These are phyloP conservation scores for Psilanteris sp. DNA, from an alignment of 1,140 invertebrate genomes.

Conservation along the genomic window DNA sequence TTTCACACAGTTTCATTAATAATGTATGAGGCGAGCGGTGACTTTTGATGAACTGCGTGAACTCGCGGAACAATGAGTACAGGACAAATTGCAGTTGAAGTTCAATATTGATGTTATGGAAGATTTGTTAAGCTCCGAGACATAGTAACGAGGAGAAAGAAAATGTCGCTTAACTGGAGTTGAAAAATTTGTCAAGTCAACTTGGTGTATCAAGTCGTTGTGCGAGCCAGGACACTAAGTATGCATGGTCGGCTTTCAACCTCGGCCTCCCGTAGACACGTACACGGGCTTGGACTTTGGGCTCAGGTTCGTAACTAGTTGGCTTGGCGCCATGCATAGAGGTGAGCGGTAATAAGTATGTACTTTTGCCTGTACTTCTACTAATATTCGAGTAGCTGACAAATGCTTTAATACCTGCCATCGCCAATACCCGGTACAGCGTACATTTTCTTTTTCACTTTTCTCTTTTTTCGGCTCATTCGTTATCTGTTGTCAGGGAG, in stretches of 20 bases:
- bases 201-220: slow-evolving; percentile 29
- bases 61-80: slow-evolving; percentile 24
- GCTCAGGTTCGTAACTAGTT: slow-evolving; percentile 73
- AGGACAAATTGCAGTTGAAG: slow-evolving; percentile 17
- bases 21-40: slow-evolving; percentile 21
- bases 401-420: slow-evolving; percentile 77
- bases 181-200: slow-evolving; percentile 46
- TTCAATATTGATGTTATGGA: slow-evolving; percentile 41
- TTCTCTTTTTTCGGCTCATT: slow-evolving; percentile 31
- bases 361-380: slow-evolving; percentile 53
- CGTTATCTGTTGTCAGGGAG: slow-evolving; percentile 5
- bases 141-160: background rate
- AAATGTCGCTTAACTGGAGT: slow-evolving; percentile 3
- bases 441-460: background rate
- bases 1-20: slow-evolving; percentile 26
- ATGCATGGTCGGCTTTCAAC: slow-evolving; percentile 65
- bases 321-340: slow-evolving; percentile 75
- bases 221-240: slow-evolving; percentile 63
- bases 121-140: slow-evolving; percentile 30
- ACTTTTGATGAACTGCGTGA: slow-evolving; percentile 39
- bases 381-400: slow-evolving; percentile 73
- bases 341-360: slow-evolving; percentile 73
- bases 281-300: slow-evolving; percentile 69
- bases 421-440: slow-evolving; percentile 61
- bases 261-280: slow-evolving; percentile 42